phyloP scores from a whole-genome alignment of 2,797 vertebrate species.

The Scyliorhinus canicula region DNA sequence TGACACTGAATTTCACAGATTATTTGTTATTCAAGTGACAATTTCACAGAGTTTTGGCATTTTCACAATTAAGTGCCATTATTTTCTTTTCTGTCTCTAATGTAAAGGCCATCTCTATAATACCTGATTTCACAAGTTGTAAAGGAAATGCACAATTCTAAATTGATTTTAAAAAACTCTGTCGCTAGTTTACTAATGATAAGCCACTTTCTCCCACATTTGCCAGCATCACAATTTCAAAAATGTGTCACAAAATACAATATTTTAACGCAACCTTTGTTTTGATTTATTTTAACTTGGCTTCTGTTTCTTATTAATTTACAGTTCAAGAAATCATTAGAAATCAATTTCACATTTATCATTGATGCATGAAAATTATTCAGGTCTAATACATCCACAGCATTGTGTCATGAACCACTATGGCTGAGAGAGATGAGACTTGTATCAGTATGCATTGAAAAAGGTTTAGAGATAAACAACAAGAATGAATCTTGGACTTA shows the following conservation, averaged over 20 bases:
- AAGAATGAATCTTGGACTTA: neutral
- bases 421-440: neutral
- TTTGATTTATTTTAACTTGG: neutral
- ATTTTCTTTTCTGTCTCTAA: neutral
- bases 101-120: neutral
- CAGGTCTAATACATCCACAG: neutral
- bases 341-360: neutral
- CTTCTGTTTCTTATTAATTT: neutral
- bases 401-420: neutral
- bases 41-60: conserved; percentile 37
- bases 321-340: neutral
- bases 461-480: neutral
- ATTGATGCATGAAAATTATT: neutral
- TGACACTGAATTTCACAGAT: conserved; percentile 41
- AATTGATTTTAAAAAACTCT: conserved; percentile 11
- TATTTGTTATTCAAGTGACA: conserved; percentile 36
- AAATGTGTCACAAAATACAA: neutral
- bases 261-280: neutral
- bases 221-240: neutral
- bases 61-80: conserved; percentile 34
- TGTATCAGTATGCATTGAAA: neutral
- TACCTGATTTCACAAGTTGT: neutral
- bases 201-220: conserved; percentile 20
- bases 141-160: conserved; percentile 21
- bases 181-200: neutral